Evolutionary conservation across 2,888 invertebrate genomes (phyloP), one percentile per base, ranked within the genome.

Genomic region (Eumacrocentrus americanus): DNA sequence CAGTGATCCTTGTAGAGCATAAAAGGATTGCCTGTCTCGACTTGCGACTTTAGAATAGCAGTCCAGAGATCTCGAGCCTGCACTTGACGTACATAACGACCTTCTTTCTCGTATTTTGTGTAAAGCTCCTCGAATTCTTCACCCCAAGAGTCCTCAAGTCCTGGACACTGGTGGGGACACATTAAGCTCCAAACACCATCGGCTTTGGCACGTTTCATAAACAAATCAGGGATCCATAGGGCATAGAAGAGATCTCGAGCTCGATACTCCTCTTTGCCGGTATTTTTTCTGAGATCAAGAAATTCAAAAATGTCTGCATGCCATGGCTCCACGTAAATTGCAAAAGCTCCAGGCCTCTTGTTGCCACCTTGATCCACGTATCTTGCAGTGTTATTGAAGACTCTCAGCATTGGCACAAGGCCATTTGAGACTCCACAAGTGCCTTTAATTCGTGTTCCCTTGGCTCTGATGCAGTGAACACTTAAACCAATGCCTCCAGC

Each of bases 351-450:
- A 1, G 98, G 98, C 64, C 98, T 84, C 85, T 98, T 98, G 76
- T 97, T 97, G 48, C 98, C 98, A 18, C 98, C 97, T 83, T 99
- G 98, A 80, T 98, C 97, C 0, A 98, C 97, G 82, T 98, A 98
- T 61, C 95, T 86, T 0, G 98, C 97, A 2, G 95, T 94, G 75
- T 95, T 95, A 78, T 98, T 98, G 79, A 89, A 99, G 0, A 98
- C 95, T 65, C 96, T 83, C 40, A 99, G 83, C 94, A 97, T 95
- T 0, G 98, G 98, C 34, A 99, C 91, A 35, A 99, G 83, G 0
- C 99, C 99, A 82, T 97, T 98, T 0, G 98, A 97, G 23, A 88
- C 86, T 11, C 96, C 98, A 83, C 95, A 94, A 2, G 97, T 98
- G 65, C 98, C 97, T 57, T 91, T 91, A 72, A 98, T 98, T 67